Conservation (phyloP, 1,140 invertebrate genomes). For the Pseudomyrmex sp. region DNA sequence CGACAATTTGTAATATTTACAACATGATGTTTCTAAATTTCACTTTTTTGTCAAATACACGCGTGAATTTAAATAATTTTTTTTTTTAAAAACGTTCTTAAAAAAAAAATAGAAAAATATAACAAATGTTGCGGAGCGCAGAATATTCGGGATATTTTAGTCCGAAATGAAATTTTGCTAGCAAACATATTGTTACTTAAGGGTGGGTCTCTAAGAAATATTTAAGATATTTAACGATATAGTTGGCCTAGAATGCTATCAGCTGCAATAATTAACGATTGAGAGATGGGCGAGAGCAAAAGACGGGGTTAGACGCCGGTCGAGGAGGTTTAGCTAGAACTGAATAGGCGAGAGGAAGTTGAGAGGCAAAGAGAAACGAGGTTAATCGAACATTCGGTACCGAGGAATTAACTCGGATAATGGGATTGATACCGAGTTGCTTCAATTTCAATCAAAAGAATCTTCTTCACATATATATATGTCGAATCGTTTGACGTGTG, state of each 20-base stretch:
- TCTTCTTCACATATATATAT: neutral
- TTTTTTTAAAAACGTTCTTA: neutral
- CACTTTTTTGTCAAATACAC: neutral
- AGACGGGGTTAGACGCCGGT: constrained; percentile 10
- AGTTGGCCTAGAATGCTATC: constrained; percentile 41
- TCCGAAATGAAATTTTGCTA: neutral
- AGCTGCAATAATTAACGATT: constrained; percentile 55
- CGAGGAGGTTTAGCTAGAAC: constrained; percentile 35
- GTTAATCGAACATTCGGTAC: constrained; percentile 57
- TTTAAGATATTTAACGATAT: constrained; percentile 41
- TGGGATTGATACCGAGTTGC: constrained; percentile 45
- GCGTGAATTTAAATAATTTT: neutral
- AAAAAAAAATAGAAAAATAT: neutral
- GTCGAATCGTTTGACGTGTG: neutral
- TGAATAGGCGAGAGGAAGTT: constrained; percentile 54
- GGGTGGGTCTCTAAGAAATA: constrained; percentile 3
- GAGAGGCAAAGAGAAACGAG: constrained; percentile 44
- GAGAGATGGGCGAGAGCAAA: constrained; percentile 29
- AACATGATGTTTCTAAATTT: neutral
- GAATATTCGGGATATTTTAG: neutral
- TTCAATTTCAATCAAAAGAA: constrained; percentile 57
- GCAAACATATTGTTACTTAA: constrained; percentile 6
- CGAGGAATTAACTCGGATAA: constrained; percentile 56
- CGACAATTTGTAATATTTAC: neutral
- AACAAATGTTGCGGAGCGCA: neutral